These are phyloP conservation scores for Adelosebastes latens DNA, from an alignment of 2,797 vertebrate genomes.

Conservation along the genomic window DNA sequence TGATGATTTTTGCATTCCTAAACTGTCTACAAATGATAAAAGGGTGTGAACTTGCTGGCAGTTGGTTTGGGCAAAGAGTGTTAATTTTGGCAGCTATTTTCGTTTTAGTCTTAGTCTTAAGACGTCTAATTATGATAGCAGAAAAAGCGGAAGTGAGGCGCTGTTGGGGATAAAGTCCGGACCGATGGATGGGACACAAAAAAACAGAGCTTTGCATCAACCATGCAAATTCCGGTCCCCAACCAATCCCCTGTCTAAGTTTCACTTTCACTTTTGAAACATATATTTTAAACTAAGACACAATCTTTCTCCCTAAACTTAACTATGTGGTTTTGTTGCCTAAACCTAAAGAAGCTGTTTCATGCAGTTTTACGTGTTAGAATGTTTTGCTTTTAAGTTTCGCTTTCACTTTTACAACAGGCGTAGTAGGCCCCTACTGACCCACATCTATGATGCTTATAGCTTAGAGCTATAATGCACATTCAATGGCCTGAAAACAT, in stretches of 20 bases:
- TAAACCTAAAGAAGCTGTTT: not conserved
- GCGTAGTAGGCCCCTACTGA: not conserved
- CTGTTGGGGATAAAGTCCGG: too few species aligned
- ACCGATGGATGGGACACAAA: not conserved
- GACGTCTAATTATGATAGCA: not conserved
- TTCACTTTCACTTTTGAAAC: not conserved
- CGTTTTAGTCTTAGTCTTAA: not conserved
- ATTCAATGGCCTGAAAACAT: not conserved
- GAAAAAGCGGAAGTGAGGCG: too few species aligned
- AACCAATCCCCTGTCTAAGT: too few species aligned
- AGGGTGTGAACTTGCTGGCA: not conserved
- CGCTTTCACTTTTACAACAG: not conserved
- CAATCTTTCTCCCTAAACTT: not conserved
- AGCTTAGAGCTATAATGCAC: not conserved
- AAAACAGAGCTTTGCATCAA: not conserved
- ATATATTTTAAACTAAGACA: not conserved
- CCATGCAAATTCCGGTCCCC: too few species aligned
- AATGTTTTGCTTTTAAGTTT: not conserved
- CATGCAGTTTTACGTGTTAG: not conserved
- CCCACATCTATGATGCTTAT: not conserved
- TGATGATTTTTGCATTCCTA: not conserved
- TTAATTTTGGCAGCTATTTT: not conserved
- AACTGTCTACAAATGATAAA: slow-evolving; percentile 21
- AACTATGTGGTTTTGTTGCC: too few species aligned
- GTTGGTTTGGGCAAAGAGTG: not conserved